Conservation (phyloP, 2,113 vertebrate species). For the Passer montanus region DNA sequence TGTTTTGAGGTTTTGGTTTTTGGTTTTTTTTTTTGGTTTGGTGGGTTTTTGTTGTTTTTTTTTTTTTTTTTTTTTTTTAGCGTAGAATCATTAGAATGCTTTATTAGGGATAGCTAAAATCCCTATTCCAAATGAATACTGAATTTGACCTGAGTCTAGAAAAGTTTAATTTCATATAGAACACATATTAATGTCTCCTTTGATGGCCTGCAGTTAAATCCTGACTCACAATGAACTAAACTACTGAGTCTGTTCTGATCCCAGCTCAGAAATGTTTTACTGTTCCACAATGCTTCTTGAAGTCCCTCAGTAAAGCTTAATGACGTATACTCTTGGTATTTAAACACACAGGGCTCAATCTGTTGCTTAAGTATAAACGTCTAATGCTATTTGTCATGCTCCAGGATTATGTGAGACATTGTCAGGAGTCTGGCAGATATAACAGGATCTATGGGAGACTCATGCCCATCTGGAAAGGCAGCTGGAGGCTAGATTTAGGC, state of each 20-base stretch:
- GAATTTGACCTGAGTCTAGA: background rate
- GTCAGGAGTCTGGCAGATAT: background rate
- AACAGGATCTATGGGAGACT: constrained; percentile 5
- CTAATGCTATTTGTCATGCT: constrained; percentile 19
- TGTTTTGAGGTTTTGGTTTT: background rate
- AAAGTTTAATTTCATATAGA: background rate
- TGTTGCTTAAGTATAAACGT: constrained; percentile 12
- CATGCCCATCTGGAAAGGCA: constrained; percentile 15
- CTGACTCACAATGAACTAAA: background rate
- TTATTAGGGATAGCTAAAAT: background rate
- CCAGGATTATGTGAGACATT: background rate
- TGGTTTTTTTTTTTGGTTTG: background rate
- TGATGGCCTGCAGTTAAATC: background rate
- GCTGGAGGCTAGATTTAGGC: constrained; percentile 2
- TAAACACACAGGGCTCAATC: constrained; percentile 12
- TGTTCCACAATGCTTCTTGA: background rate
- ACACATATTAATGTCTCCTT: background rate
- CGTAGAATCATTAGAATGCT: background rate
- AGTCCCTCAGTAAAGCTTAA: background rate
- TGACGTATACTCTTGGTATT: background rate
- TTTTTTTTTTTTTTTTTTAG: background rate
- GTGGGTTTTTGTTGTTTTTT: accelerated
- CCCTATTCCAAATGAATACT: background rate
- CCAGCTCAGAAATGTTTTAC: background rate
- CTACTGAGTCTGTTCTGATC: background rate